Percentiles rank a stretch among this genome's conserved stretches.
phyloP scores from a whole-genome alignment of 2,797 vertebrate species.

The Pipistrellus pygmaeus region DNA sequence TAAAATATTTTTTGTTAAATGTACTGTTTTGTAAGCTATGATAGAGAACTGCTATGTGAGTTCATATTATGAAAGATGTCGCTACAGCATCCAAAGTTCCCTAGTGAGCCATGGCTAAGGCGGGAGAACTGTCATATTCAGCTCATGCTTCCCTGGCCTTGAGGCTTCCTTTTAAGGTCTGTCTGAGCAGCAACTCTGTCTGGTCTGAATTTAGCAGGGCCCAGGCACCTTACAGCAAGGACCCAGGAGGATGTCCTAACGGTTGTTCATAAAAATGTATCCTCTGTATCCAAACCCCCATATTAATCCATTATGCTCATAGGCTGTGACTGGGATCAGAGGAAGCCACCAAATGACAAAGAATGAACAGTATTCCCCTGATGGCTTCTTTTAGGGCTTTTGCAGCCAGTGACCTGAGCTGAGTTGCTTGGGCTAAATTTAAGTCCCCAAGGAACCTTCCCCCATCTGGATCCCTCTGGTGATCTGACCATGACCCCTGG shows the following conservation, averaged over 20 bases:
- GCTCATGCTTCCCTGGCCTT: not conserved
- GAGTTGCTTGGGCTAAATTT: slow-evolving; percentile 46
- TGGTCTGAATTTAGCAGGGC: slow-evolving; percentile 46
- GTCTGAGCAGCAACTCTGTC: not conserved
- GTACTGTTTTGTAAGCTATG: not conserved
- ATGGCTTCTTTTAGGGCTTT: not conserved
- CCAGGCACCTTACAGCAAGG: not conserved
- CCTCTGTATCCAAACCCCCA: not conserved
- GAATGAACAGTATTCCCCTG: not conserved
- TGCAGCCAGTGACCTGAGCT: not conserved
- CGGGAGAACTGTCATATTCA: not conserved
- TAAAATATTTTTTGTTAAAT: not conserved
- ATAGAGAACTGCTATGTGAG: not conserved
- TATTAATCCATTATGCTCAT: not conserved
- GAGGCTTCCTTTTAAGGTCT: slow-evolving; percentile 16
- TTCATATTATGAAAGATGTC: not conserved
- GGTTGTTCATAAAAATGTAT: not conserved
- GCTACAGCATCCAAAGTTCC: not conserved
- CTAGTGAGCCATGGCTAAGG: not conserved
- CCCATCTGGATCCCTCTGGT: not conserved
- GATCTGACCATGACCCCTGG: slow-evolving; percentile 6
- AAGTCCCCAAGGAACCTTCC: not conserved
- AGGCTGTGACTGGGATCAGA: not conserved
- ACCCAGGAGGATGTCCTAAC: too few relatives aligned
- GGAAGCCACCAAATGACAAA: not conserved